phyloP scores from a whole-genome alignment of 2,113 vertebrate genomes.

The Amia ocellicauda region DNA sequence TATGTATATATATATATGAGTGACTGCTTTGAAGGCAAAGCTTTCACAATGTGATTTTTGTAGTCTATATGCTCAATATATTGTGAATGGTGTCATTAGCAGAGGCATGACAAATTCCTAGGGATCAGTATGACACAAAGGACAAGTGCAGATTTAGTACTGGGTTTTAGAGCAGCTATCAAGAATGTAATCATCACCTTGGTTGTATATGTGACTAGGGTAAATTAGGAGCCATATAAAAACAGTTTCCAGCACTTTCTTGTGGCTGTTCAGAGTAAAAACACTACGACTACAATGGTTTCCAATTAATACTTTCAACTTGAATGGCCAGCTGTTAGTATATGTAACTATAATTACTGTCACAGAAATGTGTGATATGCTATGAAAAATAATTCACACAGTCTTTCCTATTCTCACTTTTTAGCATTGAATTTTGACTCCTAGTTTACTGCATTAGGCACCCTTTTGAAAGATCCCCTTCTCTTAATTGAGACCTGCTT shows the following conservation, averaged over 20 bases:
- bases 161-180: not conserved
- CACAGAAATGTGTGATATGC: not conserved
- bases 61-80: conserved; percentile 4
- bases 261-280: too few relatives aligned
- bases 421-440: not conserved
- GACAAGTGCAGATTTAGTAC: not conserved
- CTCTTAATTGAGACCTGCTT: not conserved
- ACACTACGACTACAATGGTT: too few relatives aligned
- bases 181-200: conserved; percentile 11
- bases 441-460: conserved; percentile 9
- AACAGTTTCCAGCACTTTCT: too few relatives aligned
- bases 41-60: too few relatives aligned
- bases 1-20: too few relatives aligned
- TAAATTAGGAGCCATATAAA: not conserved
- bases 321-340: not conserved
- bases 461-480: conserved; percentile 6
- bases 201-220: not conserved
- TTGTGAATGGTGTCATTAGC: not conserved
- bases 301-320: not conserved
- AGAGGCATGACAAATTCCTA: conserved; percentile 6
- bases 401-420: not conserved
- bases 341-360: conserved; percentile 13
- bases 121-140: not conserved
- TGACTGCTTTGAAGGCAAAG: conserved; percentile 5
- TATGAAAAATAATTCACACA: not conserved